A percentile compares a stretch with the other conserved stretches of the same genome.
Evolutionary conservation across 2,797 vertebrate genomes (phyloP).

Genomic region (Erpetoichthys calabaricus): DNA sequence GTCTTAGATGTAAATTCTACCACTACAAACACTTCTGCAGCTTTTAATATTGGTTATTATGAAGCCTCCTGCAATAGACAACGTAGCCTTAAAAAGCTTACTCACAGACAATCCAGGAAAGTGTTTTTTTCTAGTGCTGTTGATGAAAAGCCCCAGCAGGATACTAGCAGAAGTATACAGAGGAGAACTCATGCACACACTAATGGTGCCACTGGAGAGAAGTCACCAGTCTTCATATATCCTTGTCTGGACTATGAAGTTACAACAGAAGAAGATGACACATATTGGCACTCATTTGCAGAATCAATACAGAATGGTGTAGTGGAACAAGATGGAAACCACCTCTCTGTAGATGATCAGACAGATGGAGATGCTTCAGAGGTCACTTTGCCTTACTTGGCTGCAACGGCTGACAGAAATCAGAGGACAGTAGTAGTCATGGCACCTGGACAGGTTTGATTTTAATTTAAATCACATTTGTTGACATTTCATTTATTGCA

Average conservation of each 20-base stretch:
- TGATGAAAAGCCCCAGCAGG: too few relatives aligned
- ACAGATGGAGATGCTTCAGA: slow-evolving; percentile 24
- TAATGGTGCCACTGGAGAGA: slow-evolving; percentile 34
- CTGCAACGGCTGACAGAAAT: slow-evolving; percentile 34
- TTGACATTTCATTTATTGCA: too few relatives aligned
- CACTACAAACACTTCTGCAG: too few relatives aligned
- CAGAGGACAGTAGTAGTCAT: slow-evolving; percentile 49
- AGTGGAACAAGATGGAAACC: slow-evolving; percentile 5
- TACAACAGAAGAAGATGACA: slow-evolving; percentile 26
- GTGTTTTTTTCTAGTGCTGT: neutral
- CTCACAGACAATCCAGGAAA: slow-evolving; percentile 20
- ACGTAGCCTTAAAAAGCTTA: slow-evolving; percentile 39
- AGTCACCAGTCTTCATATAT: neutral
- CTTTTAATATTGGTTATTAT: slow-evolving; percentile 18
- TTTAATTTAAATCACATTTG: too few relatives aligned
- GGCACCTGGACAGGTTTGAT: slow-evolving; percentile 48
- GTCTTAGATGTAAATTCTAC: too few relatives aligned
- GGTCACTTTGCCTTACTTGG: slow-evolving; percentile 31
- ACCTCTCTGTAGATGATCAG: neutral
- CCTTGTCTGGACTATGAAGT: slow-evolving; percentile 12
- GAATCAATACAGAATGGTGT: slow-evolving; percentile 27
- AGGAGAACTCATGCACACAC: slow-evolving; percentile 16
- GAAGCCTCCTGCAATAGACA: slow-evolving; percentile 33
- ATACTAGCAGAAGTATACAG: neutral
- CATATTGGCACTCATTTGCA: slow-evolving; percentile 43